A percentile compares a stretch with the other conserved stretches of the same genome.
Evolutionary conservation across 2,888 invertebrate species (phyloP).

Genomic region (Drosophila neotestacea): DNA sequence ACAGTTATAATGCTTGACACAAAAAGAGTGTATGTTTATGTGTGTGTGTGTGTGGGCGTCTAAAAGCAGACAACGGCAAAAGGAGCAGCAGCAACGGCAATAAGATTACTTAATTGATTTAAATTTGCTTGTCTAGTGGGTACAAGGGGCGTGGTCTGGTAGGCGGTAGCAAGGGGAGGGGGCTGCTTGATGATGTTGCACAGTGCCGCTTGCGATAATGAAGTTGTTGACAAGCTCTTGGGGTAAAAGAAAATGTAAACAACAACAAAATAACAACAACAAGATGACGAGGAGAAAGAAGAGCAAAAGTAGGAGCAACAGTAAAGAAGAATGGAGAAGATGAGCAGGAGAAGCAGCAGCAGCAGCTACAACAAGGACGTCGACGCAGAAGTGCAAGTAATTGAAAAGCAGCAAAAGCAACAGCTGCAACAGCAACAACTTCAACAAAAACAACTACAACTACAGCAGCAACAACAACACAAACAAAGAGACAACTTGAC

Average conservation of each 20-base stretch:
- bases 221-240: slow-evolving; percentile 79
- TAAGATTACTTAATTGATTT: slow-evolving; percentile 78
- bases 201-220: slow-evolving; percentile 73
- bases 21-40: slow-evolving; percentile 44
- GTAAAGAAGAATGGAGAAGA: too few relatives aligned
- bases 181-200: slow-evolving; percentile 55
- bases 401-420: slow-evolving; percentile 64
- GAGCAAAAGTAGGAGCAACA: slow-evolving; percentile 17
- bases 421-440: slow-evolving; percentile 21
- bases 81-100: slow-evolving; percentile 54
- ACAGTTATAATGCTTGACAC: slow-evolving; percentile 71
- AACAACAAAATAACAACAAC: slow-evolving; percentile 46
- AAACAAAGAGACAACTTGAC: slow-evolving; percentile 8
- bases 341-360: not conserved
- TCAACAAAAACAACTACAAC: slow-evolving; percentile 23
- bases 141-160: slow-evolving; percentile 1
- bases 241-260: slow-evolving; percentile 64
- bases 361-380: slow-evolving; percentile 18
- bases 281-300: slow-evolving; percentile 3
- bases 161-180: not conserved
- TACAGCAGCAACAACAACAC: slow-evolving; percentile 6
- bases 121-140: slow-evolving; percentile 75
- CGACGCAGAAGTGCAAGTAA: slow-evolving; percentile 65
- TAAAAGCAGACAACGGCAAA: slow-evolving; percentile 67
- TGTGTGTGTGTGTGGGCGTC: slow-evolving; percentile 38